Conservation (phyloP, 2,888 invertebrate genomes). For the Masnerella sp. region DNA sequence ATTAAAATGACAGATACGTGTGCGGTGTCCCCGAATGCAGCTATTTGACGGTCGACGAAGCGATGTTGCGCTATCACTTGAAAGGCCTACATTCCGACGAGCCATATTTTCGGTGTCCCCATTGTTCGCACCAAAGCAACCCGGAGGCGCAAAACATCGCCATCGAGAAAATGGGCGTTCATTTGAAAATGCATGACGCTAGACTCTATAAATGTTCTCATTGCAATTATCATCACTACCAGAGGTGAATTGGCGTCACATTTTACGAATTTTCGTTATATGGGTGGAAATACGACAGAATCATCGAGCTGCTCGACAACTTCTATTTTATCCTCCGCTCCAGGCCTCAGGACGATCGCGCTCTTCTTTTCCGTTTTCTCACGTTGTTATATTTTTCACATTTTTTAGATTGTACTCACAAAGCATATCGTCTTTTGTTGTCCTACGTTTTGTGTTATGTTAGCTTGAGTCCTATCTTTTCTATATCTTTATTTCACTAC, state of each 20-base stretch:
- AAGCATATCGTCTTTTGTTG: background rate
- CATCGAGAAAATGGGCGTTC: slow-evolving; percentile 83
- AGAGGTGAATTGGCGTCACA: slow-evolving; percentile 72
- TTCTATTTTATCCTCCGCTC: background rate
- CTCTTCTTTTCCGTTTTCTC: background rate
- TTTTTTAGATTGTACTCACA: background rate
- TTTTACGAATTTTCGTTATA: slow-evolving; percentile 32
- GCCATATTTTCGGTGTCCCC: slow-evolving; percentile 83
- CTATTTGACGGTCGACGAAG: slow-evolving; percentile 85
- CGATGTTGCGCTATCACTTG: slow-evolving; percentile 85
- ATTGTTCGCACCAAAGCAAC: slow-evolving; percentile 82
- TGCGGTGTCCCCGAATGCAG: slow-evolving; percentile 86
- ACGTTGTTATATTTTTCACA: slow-evolving; percentile 7
- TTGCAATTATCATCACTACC: slow-evolving; percentile 84
- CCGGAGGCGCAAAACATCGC: slow-evolving; percentile 78
- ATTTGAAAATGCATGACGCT: slow-evolving; percentile 87
- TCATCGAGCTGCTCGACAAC: background rate
- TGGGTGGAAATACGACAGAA: slow-evolving; percentile 52
- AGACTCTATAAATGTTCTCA: slow-evolving; percentile 85
- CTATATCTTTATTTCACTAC: too few relatives aligned
- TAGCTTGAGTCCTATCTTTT: too few relatives aligned
- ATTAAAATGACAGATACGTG: slow-evolving; percentile 79
- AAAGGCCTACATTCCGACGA: slow-evolving; percentile 84
- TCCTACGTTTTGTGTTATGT: background rate
- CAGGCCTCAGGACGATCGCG: background rate